Base-by-base conservation (phyloP, 2,113 vertebrate species). In the Osmerus mordax region DNA sequence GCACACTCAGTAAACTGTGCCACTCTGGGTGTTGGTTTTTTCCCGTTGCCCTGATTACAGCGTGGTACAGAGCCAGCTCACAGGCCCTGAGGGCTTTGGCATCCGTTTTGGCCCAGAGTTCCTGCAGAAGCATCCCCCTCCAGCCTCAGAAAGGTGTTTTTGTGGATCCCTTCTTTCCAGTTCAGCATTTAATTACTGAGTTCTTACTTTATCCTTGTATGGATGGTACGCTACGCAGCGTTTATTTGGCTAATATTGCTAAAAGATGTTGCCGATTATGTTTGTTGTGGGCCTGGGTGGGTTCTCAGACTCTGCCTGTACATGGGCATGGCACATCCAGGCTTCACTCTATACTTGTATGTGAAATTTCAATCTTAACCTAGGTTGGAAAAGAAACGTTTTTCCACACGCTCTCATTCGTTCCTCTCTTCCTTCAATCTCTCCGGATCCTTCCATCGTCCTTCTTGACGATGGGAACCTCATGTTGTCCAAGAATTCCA, bases 131-230 rank as follows among this genome's bases (percentile, higher is more conserved):
- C 75, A 36, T 72, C 77, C 64, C 74, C 72, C 56, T 15, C 14
- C 23, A 3, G 47, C 47, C 51, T 58, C 81, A 83, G 87, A 83
- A 83, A 84, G 83, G 77, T 87, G 80, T 72, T 67, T 76, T 65
- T 56, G 51, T 58, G 36, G 18, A 58, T 59, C 55, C 19, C 56
- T 59, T 28, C 29, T 55, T 32, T 59, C 52, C 51, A 52, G 25
- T 67, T 21, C 36, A 54, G 36, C 21, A 52, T 67, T 54, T 67
- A 13, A n/a, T n/a, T 52, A n/a, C 8, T 1, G 28, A 47, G 21
- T 54, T 51, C 16, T 13, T 67, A 5, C 0, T 15, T 54, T 36
- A 9, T 16, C 23, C 21, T 54, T 56, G 9, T 28, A 25, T 36
- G 32, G 32, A 36, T 36, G 4, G 32, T 7, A 36, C 4, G 7